Percentiles rank a stretch among this genome's conserved stretches.
These are phyloP conservation scores for Manacus vitellinus DNA, from an alignment of 2,113 vertebrate genomes.

Conservation along the genomic window DNA sequence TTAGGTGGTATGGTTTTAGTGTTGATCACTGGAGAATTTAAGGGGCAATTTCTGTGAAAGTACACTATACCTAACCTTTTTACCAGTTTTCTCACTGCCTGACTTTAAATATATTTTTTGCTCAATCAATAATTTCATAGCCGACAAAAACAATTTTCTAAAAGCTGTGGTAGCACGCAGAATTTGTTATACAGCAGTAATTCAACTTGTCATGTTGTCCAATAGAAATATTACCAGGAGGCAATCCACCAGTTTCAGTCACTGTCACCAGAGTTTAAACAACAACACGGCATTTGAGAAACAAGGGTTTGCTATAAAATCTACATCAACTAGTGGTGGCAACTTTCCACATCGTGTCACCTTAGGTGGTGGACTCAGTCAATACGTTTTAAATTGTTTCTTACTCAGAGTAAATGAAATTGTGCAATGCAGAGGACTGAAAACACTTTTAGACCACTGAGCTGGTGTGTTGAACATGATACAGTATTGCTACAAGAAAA, in stretches of 20 bases:
- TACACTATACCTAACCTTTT: constrained; percentile 27
- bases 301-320: constrained; percentile 9
- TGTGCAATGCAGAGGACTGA: not conserved
- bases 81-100: constrained; percentile 3
- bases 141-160: constrained; percentile 65
- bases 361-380: not conserved
- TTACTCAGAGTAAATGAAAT: not conserved
- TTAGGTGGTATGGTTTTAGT: not conserved
- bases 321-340: not conserved
- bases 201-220: constrained; percentile 58
- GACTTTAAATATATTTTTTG: constrained; percentile 65
- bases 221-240: constrained; percentile 61
- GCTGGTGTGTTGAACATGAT: not conserved
- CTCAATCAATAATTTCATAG: constrained; percentile 64
- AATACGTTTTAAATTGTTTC: constrained; percentile 21
- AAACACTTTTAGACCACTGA: not conserved
- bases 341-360: constrained; percentile 10
- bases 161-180: constrained; percentile 42
- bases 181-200: constrained; percentile 63
- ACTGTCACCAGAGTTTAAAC: constrained; percentile 52
- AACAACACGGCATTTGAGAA: constrained; percentile 30
- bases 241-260: constrained; percentile 48
- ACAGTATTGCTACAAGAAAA: not conserved
- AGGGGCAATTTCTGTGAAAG: not conserved
- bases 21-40: not conserved